These are phyloP conservation scores for Gonatopus flavifemur DNA, from an alignment of 1,140 invertebrate species.

Conservation along the genomic window DNA sequence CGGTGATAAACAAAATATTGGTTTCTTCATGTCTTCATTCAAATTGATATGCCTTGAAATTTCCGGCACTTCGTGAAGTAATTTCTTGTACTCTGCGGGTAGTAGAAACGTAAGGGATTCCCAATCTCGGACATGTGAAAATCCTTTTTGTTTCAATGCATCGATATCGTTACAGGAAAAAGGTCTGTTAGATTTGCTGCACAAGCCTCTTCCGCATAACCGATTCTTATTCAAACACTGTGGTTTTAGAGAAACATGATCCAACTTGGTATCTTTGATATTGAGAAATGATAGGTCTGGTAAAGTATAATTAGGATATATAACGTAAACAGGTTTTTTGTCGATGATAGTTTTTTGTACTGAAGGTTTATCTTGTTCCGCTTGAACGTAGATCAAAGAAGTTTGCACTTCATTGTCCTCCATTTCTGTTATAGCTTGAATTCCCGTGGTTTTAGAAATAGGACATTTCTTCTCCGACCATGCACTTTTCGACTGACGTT, in stretches of 20 bases:
- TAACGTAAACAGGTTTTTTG: slow-evolving; percentile 80
- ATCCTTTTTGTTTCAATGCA: slow-evolving; percentile 74
- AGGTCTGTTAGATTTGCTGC: slow-evolving; percentile 63
- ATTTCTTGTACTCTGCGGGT: slow-evolving; percentile 74
- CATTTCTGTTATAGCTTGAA: slow-evolving; percentile 44
- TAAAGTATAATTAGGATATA: slow-evolving; percentile 89
- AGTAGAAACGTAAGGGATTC: slow-evolving; percentile 85
- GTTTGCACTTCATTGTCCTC: slow-evolving; percentile 54
- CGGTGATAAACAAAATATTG: slow-evolving; percentile 68
- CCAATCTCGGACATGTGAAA: slow-evolving; percentile 86
- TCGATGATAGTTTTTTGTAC: slow-evolving; percentile 50
- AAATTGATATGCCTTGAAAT: slow-evolving; percentile 65
- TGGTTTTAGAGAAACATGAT: slow-evolving; percentile 65
- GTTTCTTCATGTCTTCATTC: slow-evolving; percentile 60
- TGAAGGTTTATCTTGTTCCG: slow-evolving; percentile 24
- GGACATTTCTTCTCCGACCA: slow-evolving; percentile 27
- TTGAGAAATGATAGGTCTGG: slow-evolving; percentile 86
- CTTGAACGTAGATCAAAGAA: slow-evolving; percentile 40
- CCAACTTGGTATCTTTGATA: slow-evolving; percentile 62
- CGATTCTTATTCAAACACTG: slow-evolving; percentile 48
- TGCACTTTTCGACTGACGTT: slow-evolving; percentile 17
- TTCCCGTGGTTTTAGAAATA: slow-evolving; percentile 35
- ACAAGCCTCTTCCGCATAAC: slow-evolving; percentile 39
- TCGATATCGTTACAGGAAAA: slow-evolving; percentile 84
- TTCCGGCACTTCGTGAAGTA: slow-evolving; percentile 77